Evolutionary conservation across 1,140 invertebrate species (phyloP).

Genomic region (Drosophila setifemur): DNA sequence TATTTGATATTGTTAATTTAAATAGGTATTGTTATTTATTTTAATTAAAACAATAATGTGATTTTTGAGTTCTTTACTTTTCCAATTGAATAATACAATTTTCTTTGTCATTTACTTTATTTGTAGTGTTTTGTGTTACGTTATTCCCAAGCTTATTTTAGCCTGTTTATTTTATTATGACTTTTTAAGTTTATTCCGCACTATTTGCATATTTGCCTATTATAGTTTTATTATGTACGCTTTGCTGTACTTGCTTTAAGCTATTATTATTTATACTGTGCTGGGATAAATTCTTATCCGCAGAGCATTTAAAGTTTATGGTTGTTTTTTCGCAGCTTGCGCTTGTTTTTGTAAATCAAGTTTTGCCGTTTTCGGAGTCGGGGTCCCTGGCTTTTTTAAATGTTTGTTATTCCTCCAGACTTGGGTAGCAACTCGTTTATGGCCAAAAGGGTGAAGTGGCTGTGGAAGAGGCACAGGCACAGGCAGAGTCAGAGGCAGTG

Average conservation of each 20-base stretch:
- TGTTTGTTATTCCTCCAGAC: conserved; percentile 73
- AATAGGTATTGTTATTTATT: no score
- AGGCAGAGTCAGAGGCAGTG: background rate
- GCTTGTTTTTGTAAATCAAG: conserved; percentile 70
- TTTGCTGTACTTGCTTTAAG: background rate
- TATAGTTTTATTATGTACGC: no score
- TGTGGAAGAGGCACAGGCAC: background rate
- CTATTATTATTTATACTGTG: background rate
- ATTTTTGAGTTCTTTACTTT: no score
- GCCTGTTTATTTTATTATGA: no score
- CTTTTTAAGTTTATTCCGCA: no score
- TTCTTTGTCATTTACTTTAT: no score
- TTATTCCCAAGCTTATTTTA: no score
- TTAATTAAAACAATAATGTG: no score
- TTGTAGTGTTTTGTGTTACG: no score
- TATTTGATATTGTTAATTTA: no score
- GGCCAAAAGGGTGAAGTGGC: conserved; percentile 19
- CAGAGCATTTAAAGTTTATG: conserved; percentile 56
- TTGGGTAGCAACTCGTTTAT: conserved; percentile 67
- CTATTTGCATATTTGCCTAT: no score
- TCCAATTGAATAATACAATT: no score
- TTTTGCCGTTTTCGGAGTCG: conserved; percentile 62
- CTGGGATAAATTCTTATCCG: background rate
- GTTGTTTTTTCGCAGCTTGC: conserved; percentile 7
- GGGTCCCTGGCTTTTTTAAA: conserved; percentile 39